Evolutionary conservation across 1,140 invertebrate species (phyloP).

Genomic region (Drosophila ohnishii): DNA sequence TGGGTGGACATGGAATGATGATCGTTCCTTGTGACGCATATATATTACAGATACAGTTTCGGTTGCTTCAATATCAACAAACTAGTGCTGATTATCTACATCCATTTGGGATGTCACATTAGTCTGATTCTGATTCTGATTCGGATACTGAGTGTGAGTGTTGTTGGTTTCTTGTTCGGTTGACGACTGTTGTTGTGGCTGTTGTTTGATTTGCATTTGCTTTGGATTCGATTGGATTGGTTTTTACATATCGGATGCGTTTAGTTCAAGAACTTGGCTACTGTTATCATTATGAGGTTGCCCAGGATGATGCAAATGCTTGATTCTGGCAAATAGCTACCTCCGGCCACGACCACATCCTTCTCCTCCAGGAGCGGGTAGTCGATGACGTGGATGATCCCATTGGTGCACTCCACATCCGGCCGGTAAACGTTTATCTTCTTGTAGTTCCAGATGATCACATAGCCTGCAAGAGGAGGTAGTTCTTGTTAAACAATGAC

Average conservation of each 20-base stretch:
- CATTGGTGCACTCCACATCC: slow-evolving; percentile 96
- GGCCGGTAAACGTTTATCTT: slow-evolving; percentile 92
- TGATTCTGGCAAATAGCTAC: slow-evolving; percentile 80
- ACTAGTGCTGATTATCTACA: slow-evolving; percentile 58
- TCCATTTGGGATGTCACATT: slow-evolving; percentile 53
- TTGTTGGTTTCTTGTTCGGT: slow-evolving; percentile 42
- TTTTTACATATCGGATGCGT: slow-evolving; percentile 72
- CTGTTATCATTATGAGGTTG: slow-evolving; percentile 82
- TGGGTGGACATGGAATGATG: slow-evolving; percentile 38
- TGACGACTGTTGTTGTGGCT: slow-evolving; percentile 61
- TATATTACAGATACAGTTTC: slow-evolving; percentile 70
- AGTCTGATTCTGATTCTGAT: slow-evolving; percentile 45
- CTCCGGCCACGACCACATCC: slow-evolving; percentile 89
- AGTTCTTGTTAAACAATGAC: neutral
- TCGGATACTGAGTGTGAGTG: slow-evolving; percentile 27
- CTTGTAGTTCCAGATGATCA: slow-evolving; percentile 91
- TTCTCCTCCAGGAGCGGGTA: slow-evolving; percentile 91
- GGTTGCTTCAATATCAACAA: slow-evolving; percentile 54
- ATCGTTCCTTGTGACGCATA: slow-evolving; percentile 69
- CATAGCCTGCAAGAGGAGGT: slow-evolving; percentile 84
- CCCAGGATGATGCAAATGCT: slow-evolving; percentile 81
- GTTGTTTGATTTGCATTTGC: slow-evolving; percentile 54
- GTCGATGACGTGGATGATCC: slow-evolving; percentile 96
- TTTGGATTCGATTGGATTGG: slow-evolving; percentile 37
- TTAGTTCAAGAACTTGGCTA: slow-evolving; percentile 82